Evolutionary conservation across 2,113 vertebrate genomes (phyloP).

Genomic region (Tretioscincus oriximinensis): DNA sequence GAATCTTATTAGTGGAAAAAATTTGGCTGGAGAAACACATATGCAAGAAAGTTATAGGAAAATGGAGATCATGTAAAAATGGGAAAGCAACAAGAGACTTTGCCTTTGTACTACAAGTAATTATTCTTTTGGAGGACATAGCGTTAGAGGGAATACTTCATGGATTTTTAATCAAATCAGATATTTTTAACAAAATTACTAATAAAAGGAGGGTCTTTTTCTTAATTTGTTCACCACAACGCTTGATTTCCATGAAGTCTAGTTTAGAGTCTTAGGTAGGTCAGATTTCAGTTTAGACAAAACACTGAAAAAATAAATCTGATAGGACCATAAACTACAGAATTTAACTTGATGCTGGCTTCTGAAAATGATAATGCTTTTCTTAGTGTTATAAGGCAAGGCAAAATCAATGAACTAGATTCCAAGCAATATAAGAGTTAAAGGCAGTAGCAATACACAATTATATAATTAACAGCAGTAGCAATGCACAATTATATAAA

Average conservation of each 20-base stretch:
- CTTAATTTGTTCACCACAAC: not conserved
- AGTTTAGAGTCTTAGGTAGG: not conserved
- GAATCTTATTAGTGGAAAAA: not conserved
- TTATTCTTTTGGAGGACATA: not conserved
- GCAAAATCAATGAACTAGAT: not conserved
- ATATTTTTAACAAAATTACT: not conserved
- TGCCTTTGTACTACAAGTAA: not conserved
- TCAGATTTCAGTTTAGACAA: conserved; percentile 4
- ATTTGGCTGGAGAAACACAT: conserved; percentile 30
- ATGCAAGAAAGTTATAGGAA: not conserved
- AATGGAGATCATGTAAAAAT: not conserved
- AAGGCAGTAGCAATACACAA: no score
- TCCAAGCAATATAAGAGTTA: no score
- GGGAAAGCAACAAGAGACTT: not conserved
- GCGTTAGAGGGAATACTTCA: not conserved
- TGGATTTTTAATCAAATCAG: conserved; percentile 3
- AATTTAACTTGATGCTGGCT: not conserved
- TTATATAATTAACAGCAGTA: no score
- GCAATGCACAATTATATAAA: no score
- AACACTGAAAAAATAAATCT: conserved; percentile 12
- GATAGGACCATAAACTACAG: not conserved
- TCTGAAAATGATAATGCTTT: not conserved
- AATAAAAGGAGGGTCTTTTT: not conserved
- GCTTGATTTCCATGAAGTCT: not conserved
- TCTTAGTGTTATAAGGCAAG: not conserved